Conservation (phyloP, 2,888 invertebrate genomes). For the Pollenia labialis region DNA sequence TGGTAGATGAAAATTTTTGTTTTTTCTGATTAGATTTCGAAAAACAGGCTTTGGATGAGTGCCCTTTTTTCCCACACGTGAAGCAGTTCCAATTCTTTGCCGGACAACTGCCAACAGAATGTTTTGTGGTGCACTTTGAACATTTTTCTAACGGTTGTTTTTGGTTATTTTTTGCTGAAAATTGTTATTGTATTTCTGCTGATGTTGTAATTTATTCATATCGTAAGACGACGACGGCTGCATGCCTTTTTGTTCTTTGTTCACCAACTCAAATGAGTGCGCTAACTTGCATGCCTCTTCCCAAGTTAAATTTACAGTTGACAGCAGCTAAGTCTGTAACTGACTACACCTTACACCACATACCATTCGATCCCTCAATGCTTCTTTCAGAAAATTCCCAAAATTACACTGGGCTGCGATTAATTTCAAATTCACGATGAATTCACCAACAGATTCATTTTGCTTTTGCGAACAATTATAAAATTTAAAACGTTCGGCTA, state of each 20-base stretch:
- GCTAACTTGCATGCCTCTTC: not conserved
- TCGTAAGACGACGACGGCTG: not conserved
- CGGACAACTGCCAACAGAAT: constrained; percentile 26
- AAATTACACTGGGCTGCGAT: not conserved
- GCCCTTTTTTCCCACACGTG: constrained; percentile 36
- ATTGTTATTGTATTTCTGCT: constrained; percentile 10
- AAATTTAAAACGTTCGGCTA: constrained; percentile 44
- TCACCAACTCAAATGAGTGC: too few relatives aligned
- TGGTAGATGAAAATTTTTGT: not conserved
- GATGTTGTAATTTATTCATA: constrained; percentile 22
- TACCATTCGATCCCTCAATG: not conserved
- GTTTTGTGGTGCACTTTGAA: constrained; percentile 37
- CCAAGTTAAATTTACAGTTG: constrained; percentile 37
- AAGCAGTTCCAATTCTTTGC: constrained; percentile 40
- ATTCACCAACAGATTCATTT: constrained; percentile 9
- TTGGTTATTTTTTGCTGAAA: constrained; percentile 20
- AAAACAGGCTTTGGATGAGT: constrained; percentile 40
- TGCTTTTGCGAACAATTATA: constrained; percentile 48
- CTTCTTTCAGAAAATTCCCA: constrained; percentile 37
- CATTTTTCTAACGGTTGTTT: constrained; percentile 34
- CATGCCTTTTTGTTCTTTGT: too few relatives aligned
- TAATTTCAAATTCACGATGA: constrained; percentile 2
- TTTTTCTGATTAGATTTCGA: not conserved
- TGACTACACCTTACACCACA: not conserved
- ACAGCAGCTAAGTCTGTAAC: constrained; percentile 24